Conservation (phyloP, 2,888 invertebrate genomes). For the Andrena haemorrhoa region DNA sequence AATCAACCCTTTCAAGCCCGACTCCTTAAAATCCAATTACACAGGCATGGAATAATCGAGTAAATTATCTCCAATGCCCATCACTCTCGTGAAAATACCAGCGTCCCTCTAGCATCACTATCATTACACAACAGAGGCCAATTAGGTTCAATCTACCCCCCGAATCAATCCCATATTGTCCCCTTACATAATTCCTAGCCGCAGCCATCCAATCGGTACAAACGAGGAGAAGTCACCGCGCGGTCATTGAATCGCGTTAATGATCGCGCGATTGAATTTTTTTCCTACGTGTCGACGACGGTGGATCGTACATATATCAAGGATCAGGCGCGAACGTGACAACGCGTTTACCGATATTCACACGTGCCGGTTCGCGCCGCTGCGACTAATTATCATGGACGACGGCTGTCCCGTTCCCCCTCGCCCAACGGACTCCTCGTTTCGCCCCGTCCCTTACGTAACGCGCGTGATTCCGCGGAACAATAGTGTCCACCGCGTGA, state of each 20-base stretch:
- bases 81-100: no score
- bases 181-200: background rate
- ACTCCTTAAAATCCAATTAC: no score
- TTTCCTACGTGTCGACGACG: background rate
- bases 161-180: background rate
- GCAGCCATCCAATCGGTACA: background rate
- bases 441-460: background rate
- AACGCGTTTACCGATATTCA: constrained; percentile 66
- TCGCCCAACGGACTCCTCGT: background rate
- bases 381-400: constrained; percentile 55
- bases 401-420: background rate
- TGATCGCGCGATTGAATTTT: background rate
- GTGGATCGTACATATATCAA: background rate
- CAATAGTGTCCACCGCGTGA: constrained; percentile 45
- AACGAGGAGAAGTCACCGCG: background rate
- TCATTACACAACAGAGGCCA: background rate
- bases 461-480: constrained; percentile 32
- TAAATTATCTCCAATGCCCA: no score
- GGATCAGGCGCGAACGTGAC: constrained; percentile 19
- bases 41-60: no score
- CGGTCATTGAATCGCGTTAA: constrained; percentile 4
- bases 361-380: constrained; percentile 72
- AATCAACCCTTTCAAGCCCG: no score
- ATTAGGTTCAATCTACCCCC: background rate
- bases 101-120: no score